Evolutionary conservation across 2,797 vertebrate genomes (phyloP).

Genomic region (Coilia nasus): DNA sequence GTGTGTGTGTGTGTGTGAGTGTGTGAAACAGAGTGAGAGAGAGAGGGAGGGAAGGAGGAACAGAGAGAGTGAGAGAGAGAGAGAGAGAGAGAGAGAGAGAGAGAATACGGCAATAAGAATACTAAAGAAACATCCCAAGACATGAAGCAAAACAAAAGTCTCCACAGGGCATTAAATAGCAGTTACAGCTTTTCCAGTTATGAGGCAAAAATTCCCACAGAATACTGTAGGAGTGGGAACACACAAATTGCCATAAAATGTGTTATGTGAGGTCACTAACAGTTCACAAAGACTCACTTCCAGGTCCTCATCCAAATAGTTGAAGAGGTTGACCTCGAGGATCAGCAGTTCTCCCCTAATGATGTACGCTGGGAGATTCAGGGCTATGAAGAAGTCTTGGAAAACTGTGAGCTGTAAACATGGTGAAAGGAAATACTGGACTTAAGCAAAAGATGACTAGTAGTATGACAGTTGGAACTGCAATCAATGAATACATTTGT

Average conservation of each 20-base stretch:
- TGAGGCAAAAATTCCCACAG: not conserved
- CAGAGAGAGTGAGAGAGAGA: not conserved
- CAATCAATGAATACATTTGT: not conserved
- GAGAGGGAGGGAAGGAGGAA: not conserved
- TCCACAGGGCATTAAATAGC: not conserved
- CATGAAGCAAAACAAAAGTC: not conserved
- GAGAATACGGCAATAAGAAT: not conserved
- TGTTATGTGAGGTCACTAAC: not conserved
- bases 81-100: not conserved
- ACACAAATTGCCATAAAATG: not conserved
- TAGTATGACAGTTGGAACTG: not conserved
- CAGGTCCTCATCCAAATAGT: conserved; percentile 78
- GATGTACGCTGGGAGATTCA: conserved; percentile 85
- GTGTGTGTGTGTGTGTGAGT: no score
- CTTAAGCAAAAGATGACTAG: not conserved
- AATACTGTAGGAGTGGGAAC: not conserved
- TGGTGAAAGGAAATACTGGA: not conserved
- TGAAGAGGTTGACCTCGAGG: conserved; percentile 87
- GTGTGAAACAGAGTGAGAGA: not conserved
- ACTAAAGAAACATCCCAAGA: not conserved
- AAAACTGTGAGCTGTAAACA: conserved; percentile 80
- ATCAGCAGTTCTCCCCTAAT: conserved; percentile 87
- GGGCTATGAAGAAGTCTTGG: conserved; percentile 84
- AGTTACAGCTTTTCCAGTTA: not conserved
- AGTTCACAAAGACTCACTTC: conserved; percentile 69